Evolutionary conservation across 2,888 invertebrate genomes (phyloP).

Genomic region (Hoplodrina blanda): DNA sequence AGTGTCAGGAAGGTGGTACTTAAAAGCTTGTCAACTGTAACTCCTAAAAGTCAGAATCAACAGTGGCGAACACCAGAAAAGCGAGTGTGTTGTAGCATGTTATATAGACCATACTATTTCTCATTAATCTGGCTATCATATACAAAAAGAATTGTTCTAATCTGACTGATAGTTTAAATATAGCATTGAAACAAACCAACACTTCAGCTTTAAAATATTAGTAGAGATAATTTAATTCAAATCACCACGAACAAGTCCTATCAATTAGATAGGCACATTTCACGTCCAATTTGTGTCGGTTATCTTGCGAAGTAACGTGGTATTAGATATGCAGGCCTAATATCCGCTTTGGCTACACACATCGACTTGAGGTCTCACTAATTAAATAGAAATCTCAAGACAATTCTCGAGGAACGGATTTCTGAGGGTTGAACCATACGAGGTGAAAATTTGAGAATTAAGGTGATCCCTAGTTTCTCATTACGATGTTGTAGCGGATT

Average conservation of each 20-base stretch:
- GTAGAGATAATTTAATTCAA: slow-evolving; percentile 27
- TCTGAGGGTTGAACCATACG: slow-evolving; percentile 67
- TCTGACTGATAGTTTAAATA: no score
- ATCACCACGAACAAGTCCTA: slow-evolving; percentile 40
- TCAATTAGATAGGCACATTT: slow-evolving; percentile 51
- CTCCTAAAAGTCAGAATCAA: no score
- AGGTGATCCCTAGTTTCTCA: slow-evolving; percentile 29
- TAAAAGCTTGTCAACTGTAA: no score
- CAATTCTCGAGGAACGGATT: slow-evolving; percentile 81
- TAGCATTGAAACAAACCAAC: no score
- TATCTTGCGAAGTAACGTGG: slow-evolving; percentile 38
- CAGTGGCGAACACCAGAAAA: no score
- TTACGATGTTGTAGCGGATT: slow-evolving; percentile 24
- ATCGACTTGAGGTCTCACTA: slow-evolving; percentile 79
- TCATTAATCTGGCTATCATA: no score
- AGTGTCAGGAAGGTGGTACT: no score
- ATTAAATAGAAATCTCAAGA: slow-evolving; percentile 88
- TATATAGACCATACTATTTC: no score
- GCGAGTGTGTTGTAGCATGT: no score
- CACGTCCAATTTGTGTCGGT: slow-evolving; percentile 59
- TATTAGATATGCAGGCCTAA: slow-evolving; percentile 68
- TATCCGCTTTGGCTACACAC: slow-evolving; percentile 74
- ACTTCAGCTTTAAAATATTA: no score
- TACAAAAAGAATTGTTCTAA: no score
- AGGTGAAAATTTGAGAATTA: slow-evolving; percentile 60